Conservation (phyloP, 2,113 vertebrate genomes). For the Mionectes macconnelli region DNA sequence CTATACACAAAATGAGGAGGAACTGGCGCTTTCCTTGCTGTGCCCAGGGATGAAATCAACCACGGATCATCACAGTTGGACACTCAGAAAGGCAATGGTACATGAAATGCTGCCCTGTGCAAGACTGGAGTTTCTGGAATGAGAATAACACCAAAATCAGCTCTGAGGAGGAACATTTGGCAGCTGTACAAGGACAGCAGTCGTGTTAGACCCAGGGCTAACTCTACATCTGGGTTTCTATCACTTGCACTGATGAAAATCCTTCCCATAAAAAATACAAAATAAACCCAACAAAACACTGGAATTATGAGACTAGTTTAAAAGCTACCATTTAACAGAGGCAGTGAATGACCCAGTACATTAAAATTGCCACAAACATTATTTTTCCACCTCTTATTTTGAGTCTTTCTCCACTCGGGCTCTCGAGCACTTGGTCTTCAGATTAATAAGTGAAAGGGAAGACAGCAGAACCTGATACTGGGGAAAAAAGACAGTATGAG, state of each 20-base stretch:
- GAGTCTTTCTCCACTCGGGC: neutral
- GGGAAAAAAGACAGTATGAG: neutral
- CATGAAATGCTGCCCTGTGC: neutral
- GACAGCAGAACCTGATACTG: neutral
- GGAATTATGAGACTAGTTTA: neutral
- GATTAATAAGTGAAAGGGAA: neutral
- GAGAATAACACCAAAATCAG: neutral
- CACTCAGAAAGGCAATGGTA: neutral
- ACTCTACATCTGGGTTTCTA: neutral
- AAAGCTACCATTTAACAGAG: neutral
- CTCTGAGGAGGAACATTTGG: neutral
- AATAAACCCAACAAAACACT: neutral
- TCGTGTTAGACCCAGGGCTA: neutral
- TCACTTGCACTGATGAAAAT: neutral
- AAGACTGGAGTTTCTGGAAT: neutral
- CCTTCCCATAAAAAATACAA: neutral
- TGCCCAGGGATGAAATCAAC: neutral
- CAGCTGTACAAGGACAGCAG: neutral
- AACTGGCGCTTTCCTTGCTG: neutral
- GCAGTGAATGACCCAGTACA: neutral
- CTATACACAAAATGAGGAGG: neutral
- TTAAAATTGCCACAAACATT: neutral
- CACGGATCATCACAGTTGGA: neutral
- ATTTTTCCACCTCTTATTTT: neutral
- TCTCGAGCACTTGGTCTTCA: neutral